phyloP scores from a whole-genome alignment of 1,140 invertebrate species.

The Heliconius nattereri region DNA sequence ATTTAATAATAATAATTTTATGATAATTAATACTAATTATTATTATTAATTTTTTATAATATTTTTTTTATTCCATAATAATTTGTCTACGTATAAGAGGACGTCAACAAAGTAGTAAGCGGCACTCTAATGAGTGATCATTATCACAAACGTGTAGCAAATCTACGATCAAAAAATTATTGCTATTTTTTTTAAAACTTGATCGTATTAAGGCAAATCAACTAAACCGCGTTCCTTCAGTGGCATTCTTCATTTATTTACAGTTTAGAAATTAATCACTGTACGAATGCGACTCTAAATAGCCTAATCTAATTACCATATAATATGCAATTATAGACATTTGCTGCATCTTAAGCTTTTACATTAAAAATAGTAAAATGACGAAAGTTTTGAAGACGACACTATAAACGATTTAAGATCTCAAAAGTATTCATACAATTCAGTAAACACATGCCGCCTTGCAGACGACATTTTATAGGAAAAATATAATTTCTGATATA shows the following conservation, averaged over 20 bases:
- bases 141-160: slow-evolving; percentile 76
- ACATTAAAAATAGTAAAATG: slow-evolving; percentile 54
- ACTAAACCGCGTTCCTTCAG: slow-evolving; percentile 25
- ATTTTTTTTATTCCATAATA: slow-evolving; percentile 52
- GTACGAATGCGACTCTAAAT: slow-evolving; percentile 1
- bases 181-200: slow-evolving; percentile 73
- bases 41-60: too few species aligned
- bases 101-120: slow-evolving; percentile 74
- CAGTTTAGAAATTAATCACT: slow-evolving; percentile 44
- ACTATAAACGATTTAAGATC: slow-evolving; percentile 65
- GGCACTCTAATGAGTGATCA: slow-evolving; percentile 63
- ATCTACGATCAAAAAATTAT: slow-evolving; percentile 69
- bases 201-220: slow-evolving; percentile 70
- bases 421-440: slow-evolving; percentile 62
- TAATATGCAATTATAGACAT: slow-evolving; percentile 39
- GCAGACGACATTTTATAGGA: slow-evolving; percentile 68
- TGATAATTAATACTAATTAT: too few species aligned
- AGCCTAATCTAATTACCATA: slow-evolving; percentile 35
- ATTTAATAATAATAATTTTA: slow-evolving; percentile 19
- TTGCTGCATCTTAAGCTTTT: slow-evolving; percentile 46
- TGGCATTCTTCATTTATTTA: slow-evolving; percentile 44
- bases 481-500: slow-evolving; percentile 77
- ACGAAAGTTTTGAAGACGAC: slow-evolving; percentile 55
- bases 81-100: slow-evolving; percentile 73
- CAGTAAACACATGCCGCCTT: slow-evolving; percentile 64